Conservation (phyloP, 1,140 invertebrate species). For the Aphelinus certus region DNA sequence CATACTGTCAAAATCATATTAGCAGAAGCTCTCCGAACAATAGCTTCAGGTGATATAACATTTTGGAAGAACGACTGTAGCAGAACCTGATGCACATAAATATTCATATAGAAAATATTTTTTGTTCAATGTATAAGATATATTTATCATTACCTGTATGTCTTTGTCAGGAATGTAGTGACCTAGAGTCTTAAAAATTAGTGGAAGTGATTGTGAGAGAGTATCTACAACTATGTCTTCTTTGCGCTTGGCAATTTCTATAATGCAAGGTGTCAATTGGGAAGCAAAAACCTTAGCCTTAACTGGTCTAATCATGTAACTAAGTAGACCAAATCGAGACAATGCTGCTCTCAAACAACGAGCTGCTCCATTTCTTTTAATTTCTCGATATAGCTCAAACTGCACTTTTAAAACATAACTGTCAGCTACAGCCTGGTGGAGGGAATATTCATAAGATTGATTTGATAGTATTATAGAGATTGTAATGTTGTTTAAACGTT, state of each 20-base stretch:
- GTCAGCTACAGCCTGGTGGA: conserved; percentile 68
- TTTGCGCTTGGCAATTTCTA: conserved; percentile 72
- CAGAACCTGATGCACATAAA: conserved; percentile 62
- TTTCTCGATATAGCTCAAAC: conserved; percentile 83
- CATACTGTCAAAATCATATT: conserved; percentile 73
- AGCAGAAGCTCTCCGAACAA: conserved; percentile 73
- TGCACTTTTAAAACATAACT: conserved; percentile 77
- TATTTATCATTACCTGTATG: conserved; percentile 68
- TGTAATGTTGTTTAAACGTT: background rate
- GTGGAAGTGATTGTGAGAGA: conserved; percentile 72
- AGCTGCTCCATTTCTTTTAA: conserved; percentile 78
- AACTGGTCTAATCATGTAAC: conserved; percentile 74
- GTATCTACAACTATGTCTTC: conserved; percentile 82
- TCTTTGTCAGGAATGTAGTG: conserved; percentile 80
- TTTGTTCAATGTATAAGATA: conserved; percentile 1
- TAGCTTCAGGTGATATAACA: conserved; percentile 69
- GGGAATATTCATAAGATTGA: too few relatives aligned
- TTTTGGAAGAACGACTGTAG: conserved; percentile 75
- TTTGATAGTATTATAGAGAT: background rate
- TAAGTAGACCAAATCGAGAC: conserved; percentile 78
- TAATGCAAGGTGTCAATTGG: conserved; percentile 77
- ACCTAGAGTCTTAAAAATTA: conserved; percentile 77
- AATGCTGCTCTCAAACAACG: conserved; percentile 78
- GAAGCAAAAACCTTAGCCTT: conserved; percentile 81
- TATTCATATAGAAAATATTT: conserved; percentile 5